These are phyloP conservation scores for Epinotia bilunana DNA, from an alignment of 2,888 invertebrate genomes.

Conservation along the genomic window DNA sequence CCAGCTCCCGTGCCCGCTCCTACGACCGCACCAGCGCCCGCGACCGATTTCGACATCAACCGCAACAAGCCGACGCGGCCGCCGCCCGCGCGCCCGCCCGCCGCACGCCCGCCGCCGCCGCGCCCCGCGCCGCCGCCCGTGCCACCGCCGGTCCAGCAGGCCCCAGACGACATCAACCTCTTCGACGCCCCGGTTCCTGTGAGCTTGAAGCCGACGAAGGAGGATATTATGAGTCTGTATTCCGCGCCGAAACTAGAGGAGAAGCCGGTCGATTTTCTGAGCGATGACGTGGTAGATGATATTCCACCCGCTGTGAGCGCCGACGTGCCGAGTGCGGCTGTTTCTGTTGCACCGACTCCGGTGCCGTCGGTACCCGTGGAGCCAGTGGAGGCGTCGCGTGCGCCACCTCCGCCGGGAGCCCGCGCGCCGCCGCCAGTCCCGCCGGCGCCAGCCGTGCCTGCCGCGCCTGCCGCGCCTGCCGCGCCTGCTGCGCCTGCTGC, in stretches of 20 bases:
- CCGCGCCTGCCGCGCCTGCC: constrained; percentile 22
- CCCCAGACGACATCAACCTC: constrained; percentile 79
- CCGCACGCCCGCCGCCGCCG: constrained; percentile 71
- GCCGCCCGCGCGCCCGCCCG: constrained; percentile 70
- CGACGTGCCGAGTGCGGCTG: constrained; percentile 36
- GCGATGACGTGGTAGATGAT: constrained; percentile 82
- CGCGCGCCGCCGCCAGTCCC: constrained; percentile 22
- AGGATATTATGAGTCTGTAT: constrained; percentile 85
- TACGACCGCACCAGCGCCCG: constrained; percentile 45
- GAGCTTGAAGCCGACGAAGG: constrained; percentile 80
- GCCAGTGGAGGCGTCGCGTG: neutral
- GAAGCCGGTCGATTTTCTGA: constrained; percentile 83
- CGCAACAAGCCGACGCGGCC: constrained; percentile 69
- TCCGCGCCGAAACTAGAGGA: constrained; percentile 72
- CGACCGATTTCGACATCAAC: constrained; percentile 71
- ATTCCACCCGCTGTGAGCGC: constrained; percentile 54
- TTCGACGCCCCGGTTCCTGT: constrained; percentile 85
- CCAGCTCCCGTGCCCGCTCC: too few relatives aligned
- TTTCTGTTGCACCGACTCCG: neutral
- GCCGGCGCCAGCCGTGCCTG: constrained; percentile 1
- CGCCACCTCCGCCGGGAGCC: constrained; percentile 2
- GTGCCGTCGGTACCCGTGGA: neutral
- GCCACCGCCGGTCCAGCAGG: constrained; percentile 29
- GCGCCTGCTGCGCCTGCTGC: too few relatives aligned
- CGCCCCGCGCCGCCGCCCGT: constrained; percentile 58